Conservation (phyloP, 2,888 invertebrate genomes). For the Apamea crenata region DNA sequence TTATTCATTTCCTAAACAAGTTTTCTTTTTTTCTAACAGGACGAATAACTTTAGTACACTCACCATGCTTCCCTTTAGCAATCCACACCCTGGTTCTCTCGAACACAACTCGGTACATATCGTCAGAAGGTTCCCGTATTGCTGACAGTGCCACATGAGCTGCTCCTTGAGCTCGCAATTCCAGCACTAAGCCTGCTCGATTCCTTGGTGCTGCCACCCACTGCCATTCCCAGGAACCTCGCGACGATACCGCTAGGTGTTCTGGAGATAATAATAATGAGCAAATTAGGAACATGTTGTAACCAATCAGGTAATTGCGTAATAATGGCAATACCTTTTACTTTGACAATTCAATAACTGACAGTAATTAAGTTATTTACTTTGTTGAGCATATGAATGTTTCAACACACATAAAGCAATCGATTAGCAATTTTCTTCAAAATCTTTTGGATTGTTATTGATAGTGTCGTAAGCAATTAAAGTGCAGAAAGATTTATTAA, state of each 20-base stretch:
- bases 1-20: not conserved
- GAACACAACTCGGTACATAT: slow-evolving; percentile 92
- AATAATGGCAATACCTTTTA: not conserved
- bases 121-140: slow-evolving; percentile 89
- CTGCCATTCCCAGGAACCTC: slow-evolving; percentile 92
- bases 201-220: slow-evolving; percentile 92
- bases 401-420: no score
- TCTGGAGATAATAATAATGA: slow-evolving; percentile 81
- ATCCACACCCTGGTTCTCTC: slow-evolving; percentile 92
- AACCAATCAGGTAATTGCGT: no score
- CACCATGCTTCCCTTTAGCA: slow-evolving; percentile 92
- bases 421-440: no score
- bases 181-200: slow-evolving; percentile 91
- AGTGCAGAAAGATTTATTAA: not conserved
- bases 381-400: no score
- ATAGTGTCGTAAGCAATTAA: not conserved
- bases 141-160: slow-evolving; percentile 91
- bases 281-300: not conserved
- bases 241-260: slow-evolving; percentile 91
- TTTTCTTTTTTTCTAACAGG: not conserved
- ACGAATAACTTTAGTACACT: slow-evolving; percentile 47
- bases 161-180: slow-evolving; percentile 89
- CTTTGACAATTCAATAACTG: no score
- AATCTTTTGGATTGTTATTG: no score
- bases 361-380: no score